Evolutionary conservation across 2,797 vertebrate genomes (phyloP).

Genomic region (Bovichtus variegatus): DNA sequence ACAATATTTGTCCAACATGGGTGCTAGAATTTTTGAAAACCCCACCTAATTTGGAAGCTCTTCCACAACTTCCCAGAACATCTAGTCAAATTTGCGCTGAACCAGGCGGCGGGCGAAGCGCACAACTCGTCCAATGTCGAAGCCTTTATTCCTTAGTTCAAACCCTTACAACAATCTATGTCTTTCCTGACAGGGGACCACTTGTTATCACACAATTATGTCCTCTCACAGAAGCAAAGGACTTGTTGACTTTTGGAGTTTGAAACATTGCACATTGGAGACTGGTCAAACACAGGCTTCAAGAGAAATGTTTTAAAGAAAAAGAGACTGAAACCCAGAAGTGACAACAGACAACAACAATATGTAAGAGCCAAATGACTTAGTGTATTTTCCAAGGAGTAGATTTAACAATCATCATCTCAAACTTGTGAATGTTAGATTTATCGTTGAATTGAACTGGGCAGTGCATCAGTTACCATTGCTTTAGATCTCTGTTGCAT

Average conservation of each 20-base stretch:
- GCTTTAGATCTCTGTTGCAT: not conserved
- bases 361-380: not conserved
- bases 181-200: not conserved
- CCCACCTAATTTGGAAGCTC: too few relatives aligned
- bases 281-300: not conserved
- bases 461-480: not conserved
- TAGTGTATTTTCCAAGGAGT: not conserved
- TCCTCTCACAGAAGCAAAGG: not conserved
- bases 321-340: not conserved
- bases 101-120: too few relatives aligned
- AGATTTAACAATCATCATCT: not conserved
- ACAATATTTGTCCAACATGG: too few relatives aligned
- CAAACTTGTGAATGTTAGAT: too few relatives aligned
- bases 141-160: not conserved
- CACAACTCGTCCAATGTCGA: too few relatives aligned
- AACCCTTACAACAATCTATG: not conserved
- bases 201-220: not conserved
- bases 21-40: too few relatives aligned
- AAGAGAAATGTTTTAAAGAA: not conserved
- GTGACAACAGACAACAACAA: not conserved
- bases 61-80: too few relatives aligned
- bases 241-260: not conserved
- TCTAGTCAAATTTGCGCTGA: too few relatives aligned
- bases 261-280: not conserved
- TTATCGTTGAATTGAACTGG: too few relatives aligned